Evolutionary conservation across 2,888 invertebrate genomes (phyloP), one percentile per base, ranked within the genome.

Genomic region (Clivina fossor): DNA sequence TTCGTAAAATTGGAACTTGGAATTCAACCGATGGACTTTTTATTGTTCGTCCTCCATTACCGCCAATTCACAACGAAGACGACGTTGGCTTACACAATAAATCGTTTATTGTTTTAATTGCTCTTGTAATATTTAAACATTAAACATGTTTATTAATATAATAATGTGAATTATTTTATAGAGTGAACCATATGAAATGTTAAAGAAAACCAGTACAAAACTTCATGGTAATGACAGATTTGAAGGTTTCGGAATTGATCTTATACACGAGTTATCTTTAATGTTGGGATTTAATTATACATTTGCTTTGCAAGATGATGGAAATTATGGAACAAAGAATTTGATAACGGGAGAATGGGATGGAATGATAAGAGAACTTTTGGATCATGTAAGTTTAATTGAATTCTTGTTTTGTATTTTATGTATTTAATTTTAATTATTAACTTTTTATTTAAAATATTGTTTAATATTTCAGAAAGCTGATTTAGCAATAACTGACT

Each of bases 401-500:
- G 8, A 1, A 15, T 28, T 43, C 5, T 5, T 41, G 24, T 22
- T 11, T 40, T n/a, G n/a, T n/a, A n/a, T n/a, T n/a, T n/a, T 13
- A 26, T 1, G 16, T 26, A 18, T 48, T 48, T 13, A 26, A 35
- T 22, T 37, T 16, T 16, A 37, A 24, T 22, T 48, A 33, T 11
- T 3, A 9, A 11, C 2, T n/a, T 47, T 11, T 33, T 33, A 15
- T 24, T 3, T 4, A 2, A 9, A 9, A 50, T 8, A 40, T 37
- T 22, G 18, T 35, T 56, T 60, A n/a, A n/a, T 44, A 57, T 41
- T 22, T 3, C 71, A 93, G 93, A 83, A 84, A 69, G 93, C 88
- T 32, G 90, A 95, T 75, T 82, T 97, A 69, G 95, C 91, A 1
- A 93, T 97, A 48, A 93, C 93, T 2, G 95, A 96, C 70, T 78